phyloP scores from a whole-genome alignment of 1,140 invertebrate genomes.

The Scylla paramamosain region DNA sequence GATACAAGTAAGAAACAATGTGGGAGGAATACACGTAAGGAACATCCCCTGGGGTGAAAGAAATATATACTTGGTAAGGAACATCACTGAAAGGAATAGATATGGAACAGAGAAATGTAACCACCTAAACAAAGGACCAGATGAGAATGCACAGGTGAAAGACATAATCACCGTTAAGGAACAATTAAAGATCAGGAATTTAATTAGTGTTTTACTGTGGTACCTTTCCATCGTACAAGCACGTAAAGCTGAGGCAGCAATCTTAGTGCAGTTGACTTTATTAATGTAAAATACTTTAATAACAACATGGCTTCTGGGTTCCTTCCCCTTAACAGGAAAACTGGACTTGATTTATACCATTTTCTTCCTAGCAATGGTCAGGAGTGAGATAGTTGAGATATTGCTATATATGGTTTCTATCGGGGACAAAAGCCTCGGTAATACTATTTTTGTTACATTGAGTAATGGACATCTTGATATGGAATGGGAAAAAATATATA shows the following conservation, averaged over 20 bases:
- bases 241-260: slow-evolving; percentile 73
- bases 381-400: background rate
- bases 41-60: too few relatives aligned
- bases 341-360: background rate
- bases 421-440: background rate
- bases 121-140: too few relatives aligned
- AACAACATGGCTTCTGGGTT: slow-evolving; percentile 45
- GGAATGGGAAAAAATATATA: background rate
- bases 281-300: slow-evolving; percentile 54
- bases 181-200: slow-evolving; percentile 14
- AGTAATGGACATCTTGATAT: background rate
- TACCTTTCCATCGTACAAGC: slow-evolving; percentile 74
- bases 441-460: background rate
- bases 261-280: slow-evolving; percentile 71
- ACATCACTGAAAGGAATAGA: too few relatives aligned
- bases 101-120: too few relatives aligned
- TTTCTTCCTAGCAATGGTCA: background rate
- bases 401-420: background rate
- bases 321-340: background rate
- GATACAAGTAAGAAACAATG: too few relatives aligned
- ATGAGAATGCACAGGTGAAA: too few relatives aligned
- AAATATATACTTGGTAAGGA: too few relatives aligned
- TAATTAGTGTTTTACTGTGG: slow-evolving; percentile 71
- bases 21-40: too few relatives aligned
- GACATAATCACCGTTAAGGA: background rate